Percentiles rank a stretch among this genome's conserved stretches.
phyloP scores from a whole-genome alignment of 2,113 vertebrate genomes.

The Plotosus lineatus region DNA sequence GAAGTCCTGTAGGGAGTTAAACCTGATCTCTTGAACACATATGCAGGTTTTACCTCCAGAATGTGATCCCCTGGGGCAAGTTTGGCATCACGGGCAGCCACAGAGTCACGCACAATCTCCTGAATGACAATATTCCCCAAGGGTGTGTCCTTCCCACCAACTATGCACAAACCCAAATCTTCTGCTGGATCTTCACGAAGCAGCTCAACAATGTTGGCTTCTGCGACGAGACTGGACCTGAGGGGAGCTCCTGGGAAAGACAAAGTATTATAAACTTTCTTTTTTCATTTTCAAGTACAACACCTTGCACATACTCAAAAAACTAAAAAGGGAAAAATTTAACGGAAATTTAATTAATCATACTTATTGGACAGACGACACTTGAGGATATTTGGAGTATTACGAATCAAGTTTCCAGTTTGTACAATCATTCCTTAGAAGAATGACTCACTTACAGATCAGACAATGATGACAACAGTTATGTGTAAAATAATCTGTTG shows the following conservation, averaged over 20 bases:
- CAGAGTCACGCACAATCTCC: slow-evolving; percentile 81
- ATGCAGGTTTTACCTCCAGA: slow-evolving; percentile 77
- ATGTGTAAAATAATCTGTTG: slow-evolving; percentile 35
- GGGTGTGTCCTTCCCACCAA: slow-evolving; percentile 89
- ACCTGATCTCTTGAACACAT: slow-evolving; percentile 14
- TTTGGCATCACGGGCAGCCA: slow-evolving; percentile 78
- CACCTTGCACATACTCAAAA: not conserved
- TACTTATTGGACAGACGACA: not conserved
- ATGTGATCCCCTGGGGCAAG: slow-evolving; percentile 90
- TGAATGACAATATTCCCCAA: slow-evolving; percentile 89
- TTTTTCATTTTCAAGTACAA: not conserved
- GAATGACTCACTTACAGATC: not conserved
- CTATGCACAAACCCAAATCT: slow-evolving; percentile 85
- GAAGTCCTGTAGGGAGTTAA: not conserved
- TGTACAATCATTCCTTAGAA: not conserved
- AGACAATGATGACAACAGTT: not conserved
- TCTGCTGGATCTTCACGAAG: slow-evolving; percentile 80
- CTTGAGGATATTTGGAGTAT: not conserved
- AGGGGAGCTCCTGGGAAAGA: slow-evolving; percentile 74
- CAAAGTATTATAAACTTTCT: not conserved
- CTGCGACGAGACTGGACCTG: slow-evolving; percentile 84
- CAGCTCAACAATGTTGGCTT: slow-evolving; percentile 82
- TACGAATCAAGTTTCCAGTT: not conserved
- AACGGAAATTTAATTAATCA: not conserved
- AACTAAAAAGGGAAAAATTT: too few relatives aligned